Percentiles rank a stretch among this genome's conserved stretches.
phyloP scores from a whole-genome alignment of 2,888 invertebrate genomes.

The Ochropleura leucogaster region DNA sequence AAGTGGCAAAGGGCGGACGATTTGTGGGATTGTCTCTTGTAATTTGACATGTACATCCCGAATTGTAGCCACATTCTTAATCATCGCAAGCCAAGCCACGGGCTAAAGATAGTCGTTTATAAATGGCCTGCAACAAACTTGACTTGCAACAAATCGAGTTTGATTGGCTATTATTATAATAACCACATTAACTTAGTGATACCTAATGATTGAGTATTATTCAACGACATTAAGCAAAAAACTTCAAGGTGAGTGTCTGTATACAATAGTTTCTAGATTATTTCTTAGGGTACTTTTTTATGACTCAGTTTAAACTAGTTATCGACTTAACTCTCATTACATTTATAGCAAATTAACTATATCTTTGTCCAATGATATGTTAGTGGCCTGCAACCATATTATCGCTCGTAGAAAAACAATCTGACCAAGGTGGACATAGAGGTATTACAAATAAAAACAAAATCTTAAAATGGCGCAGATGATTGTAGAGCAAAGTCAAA shows the following conservation, averaged over 20 bases:
- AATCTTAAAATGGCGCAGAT: background rate
- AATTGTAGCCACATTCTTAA: no score
- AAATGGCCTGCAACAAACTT: background rate
- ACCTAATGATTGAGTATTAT: background rate
- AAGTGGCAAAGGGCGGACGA: no score
- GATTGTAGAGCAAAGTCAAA: background rate
- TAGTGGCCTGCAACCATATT: background rate
- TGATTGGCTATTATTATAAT: background rate
- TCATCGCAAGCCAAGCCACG: no score
- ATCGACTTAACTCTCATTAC: background rate
- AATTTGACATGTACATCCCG: no score
- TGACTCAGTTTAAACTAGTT: background rate
- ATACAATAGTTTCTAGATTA: background rate
- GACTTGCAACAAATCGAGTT: background rate
- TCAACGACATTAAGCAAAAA: background rate
- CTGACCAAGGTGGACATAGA: background rate
- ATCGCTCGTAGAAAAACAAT: background rate
- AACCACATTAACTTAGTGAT: background rate
- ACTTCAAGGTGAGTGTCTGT: background rate
- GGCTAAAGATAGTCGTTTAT: background rate
- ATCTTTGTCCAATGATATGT: background rate
- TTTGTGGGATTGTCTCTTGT: no score
- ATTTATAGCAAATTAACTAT: background rate
- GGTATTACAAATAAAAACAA: background rate
- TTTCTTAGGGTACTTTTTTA: background rate